phyloP scores from a whole-genome alignment of 2,113 vertebrate genomes.

The Cephalopholis sonnerati region DNA sequence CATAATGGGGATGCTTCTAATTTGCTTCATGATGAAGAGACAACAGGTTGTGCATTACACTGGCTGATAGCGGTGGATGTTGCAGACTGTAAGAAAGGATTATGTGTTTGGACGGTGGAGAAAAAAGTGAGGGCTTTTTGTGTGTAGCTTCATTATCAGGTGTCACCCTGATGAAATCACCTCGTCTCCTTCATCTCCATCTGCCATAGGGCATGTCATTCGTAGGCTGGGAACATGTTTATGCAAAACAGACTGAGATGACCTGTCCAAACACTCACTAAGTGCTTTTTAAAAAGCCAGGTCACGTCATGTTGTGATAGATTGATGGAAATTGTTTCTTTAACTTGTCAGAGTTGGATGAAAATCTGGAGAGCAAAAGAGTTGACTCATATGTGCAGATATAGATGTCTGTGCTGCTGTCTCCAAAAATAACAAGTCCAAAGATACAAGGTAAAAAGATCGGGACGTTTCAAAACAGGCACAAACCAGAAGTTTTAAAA shows the following conservation, averaged over 20 bases:
- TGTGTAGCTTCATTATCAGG: conserved; percentile 34
- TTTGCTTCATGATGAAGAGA: conserved; percentile 40
- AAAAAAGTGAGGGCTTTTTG: not conserved
- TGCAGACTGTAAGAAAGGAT: not conserved
- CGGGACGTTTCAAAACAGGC: not conserved
- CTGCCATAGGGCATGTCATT: conserved; percentile 49
- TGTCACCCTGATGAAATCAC: conserved; percentile 12
- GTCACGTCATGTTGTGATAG: not conserved
- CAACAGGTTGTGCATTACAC: conserved; percentile 16
- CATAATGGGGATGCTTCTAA: conserved; percentile 24
- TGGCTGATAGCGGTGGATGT: not conserved
- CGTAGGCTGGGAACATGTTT: conserved; percentile 10
- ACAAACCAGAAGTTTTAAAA: conserved; percentile 4
- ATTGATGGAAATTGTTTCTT: not conserved
- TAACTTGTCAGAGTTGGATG: not conserved
- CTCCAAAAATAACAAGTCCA: not conserved
- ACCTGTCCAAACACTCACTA: conserved; percentile 30
- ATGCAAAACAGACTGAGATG: conserved; percentile 15
- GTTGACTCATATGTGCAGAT: conserved; percentile 11
- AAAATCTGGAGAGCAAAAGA: conserved; percentile 18
- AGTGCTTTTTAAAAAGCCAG: not conserved
- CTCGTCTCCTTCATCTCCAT: conserved; percentile 27
- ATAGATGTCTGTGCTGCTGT: not conserved
- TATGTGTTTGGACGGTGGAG: conserved; percentile 8
- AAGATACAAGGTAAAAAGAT: not conserved